Conservation (phyloP, 2,888 invertebrate species). For the Cephonodes hylas region DNA sequence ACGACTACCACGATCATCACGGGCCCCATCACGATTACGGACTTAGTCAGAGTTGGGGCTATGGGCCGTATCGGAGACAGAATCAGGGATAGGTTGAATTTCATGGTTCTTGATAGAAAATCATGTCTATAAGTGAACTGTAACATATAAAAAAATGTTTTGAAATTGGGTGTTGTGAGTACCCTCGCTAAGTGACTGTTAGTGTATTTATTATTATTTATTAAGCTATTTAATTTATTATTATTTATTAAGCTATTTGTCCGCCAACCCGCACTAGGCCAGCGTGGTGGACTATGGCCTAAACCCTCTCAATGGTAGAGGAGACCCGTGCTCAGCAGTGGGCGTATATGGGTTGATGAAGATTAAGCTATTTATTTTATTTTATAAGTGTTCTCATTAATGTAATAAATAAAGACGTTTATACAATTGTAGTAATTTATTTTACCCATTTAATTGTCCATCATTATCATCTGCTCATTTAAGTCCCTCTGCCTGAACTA, state of each 20-base stretch:
- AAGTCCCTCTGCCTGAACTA: no score
- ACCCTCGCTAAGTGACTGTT: no score
- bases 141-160: no score
- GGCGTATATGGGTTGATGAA: no score
- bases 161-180: no score
- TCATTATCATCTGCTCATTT: not conserved
- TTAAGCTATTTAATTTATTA: not conserved
- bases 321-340: no score
- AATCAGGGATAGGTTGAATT: not conserved
- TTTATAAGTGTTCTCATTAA: not conserved
- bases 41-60: constrained; percentile 16
- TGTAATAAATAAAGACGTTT: not conserved
- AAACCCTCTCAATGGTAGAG: no score
- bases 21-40: constrained; percentile 20
- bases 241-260: no score
- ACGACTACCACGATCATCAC: constrained; percentile 37
- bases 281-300: no score
- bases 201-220: no score
- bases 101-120: not conserved
- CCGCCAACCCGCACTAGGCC: no score
- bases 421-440: not conserved
- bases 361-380: not conserved
- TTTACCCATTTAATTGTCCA: not conserved
- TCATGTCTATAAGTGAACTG: no score
- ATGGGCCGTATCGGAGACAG: constrained; percentile 17